Conservation (phyloP, 1,140 invertebrate genomes). For the Dendroctonus ponderosae region DNA sequence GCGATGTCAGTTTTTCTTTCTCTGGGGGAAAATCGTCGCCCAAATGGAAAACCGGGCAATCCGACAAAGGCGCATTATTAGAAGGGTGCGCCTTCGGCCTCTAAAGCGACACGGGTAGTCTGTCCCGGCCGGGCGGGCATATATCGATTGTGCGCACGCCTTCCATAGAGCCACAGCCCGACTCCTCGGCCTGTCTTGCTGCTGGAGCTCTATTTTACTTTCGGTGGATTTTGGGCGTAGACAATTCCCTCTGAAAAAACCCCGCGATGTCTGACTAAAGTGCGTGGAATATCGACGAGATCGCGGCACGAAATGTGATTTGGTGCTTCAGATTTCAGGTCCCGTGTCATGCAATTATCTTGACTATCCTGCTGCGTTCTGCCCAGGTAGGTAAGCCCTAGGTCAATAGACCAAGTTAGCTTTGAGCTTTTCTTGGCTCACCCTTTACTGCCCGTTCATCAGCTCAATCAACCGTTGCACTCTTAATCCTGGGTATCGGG, state of each 20-base stretch:
- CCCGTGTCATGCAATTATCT: background rate
- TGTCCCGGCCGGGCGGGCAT: slow-evolving; percentile 12
- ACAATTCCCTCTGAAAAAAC: slow-evolving; percentile 6
- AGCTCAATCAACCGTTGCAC: background rate
- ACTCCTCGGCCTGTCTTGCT: slow-evolving; percentile 1
- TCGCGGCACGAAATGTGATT: slow-evolving; percentile 3
- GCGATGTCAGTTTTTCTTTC: too few relatives aligned
- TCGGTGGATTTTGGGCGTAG: slow-evolving; percentile 15
- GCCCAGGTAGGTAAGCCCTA: slow-evolving; percentile 19
- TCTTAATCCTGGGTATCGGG: background rate
- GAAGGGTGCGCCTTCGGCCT: slow-evolving; percentile 12
- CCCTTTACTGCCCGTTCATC: background rate
- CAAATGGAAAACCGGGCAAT: too few relatives aligned
- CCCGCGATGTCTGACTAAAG: slow-evolving; percentile 9
- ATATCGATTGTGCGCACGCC: slow-evolving; percentile 18
- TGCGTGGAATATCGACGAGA: background rate
- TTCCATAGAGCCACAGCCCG: slow-evolving; percentile 13
- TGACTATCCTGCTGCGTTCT: background rate
- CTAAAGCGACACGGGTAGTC: background rate
- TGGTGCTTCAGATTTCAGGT: too few relatives aligned
- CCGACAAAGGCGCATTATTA: too few relatives aligned
- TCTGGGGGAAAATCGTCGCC: too few relatives aligned
- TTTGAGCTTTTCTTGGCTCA: background rate
- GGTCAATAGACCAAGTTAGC: slow-evolving; percentile 3
- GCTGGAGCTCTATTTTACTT: slow-evolving; percentile 8